Evolutionary conservation across 2,113 vertebrate species (phyloP).

Genomic region (Petroica traversi): DNA sequence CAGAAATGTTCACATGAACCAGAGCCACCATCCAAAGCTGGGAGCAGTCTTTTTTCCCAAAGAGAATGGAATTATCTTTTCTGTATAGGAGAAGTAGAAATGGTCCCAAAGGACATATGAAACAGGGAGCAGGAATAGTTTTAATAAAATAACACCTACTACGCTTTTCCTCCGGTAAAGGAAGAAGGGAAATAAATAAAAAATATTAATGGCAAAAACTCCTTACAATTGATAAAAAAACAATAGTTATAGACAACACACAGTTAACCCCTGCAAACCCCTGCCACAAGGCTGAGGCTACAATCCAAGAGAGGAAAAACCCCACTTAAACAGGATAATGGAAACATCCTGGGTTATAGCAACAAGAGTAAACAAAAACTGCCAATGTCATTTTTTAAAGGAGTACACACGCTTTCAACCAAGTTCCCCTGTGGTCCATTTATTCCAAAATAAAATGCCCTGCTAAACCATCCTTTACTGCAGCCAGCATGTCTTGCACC

Average conservation of each 20-base stretch:
- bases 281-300: neutral
- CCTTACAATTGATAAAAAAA: neutral
- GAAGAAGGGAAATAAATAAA: neutral
- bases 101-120: neutral
- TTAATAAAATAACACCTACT: neutral
- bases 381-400: neutral
- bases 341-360: neutral
- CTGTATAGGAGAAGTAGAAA: neutral
- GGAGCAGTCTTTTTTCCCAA: neutral
- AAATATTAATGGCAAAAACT: neutral
- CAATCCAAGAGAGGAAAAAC: neutral
- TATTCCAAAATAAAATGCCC: neutral
- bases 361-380: neutral
- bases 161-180: neutral
- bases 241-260: neutral
- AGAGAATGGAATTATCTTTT: neutral
- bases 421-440: neutral
- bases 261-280: neutral
- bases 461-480: neutral
- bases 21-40: rapidly evolving
- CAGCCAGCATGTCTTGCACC: neutral
- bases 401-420: neutral
- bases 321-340: neutral
- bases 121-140: neutral
- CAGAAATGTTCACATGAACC: neutral